A percentile compares a stretch with the other conserved stretches of the same genome.
Conservation (phyloP, 2,113 vertebrate species). For the Anguilla japonica region DNA sequence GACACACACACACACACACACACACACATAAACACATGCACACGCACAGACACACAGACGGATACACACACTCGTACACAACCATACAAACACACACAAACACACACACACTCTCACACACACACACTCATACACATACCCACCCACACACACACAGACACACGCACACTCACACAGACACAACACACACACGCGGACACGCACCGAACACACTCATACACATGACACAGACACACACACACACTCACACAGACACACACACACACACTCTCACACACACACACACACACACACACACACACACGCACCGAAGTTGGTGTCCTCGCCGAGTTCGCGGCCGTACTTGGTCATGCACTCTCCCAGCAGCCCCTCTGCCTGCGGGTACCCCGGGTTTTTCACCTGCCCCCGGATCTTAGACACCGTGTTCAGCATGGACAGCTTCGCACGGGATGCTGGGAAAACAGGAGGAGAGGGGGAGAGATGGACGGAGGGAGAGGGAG, state of each 20-base stretch:
- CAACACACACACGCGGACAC: too few species aligned
- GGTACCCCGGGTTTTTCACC: conserved; percentile 95
- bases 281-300: background rate
- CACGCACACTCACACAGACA: conserved; percentile 57
- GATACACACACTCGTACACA: background rate
- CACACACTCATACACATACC: conserved; percentile 65
- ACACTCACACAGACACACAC: conserved; percentile 64
- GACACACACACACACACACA: background rate
- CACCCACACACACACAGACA: conserved; percentile 65
- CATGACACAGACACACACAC: background rate
- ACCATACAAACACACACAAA: too few species aligned
- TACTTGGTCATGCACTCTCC: conserved; percentile 94
- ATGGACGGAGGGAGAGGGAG: background rate
- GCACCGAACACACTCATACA: too few species aligned
- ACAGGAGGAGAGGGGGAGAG: background rate
- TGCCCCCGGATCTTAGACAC: conserved; percentile 98
- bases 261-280: background rate
- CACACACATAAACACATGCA: conserved; percentile 7
- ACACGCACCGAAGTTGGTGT: conserved; percentile 92
- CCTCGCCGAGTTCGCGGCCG: conserved; percentile 90
- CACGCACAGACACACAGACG: conserved; percentile 70
- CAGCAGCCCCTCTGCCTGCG: conserved; percentile 91
- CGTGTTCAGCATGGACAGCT: conserved; percentile 95
- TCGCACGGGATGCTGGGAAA: conserved; percentile 87
- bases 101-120: background rate